A percentile compares a stretch with the other conserved stretches of the same genome.
These are phyloP conservation scores for Eremophila alpestris DNA, from an alignment of 2,797 vertebrate genomes.

Conservation along the genomic window DNA sequence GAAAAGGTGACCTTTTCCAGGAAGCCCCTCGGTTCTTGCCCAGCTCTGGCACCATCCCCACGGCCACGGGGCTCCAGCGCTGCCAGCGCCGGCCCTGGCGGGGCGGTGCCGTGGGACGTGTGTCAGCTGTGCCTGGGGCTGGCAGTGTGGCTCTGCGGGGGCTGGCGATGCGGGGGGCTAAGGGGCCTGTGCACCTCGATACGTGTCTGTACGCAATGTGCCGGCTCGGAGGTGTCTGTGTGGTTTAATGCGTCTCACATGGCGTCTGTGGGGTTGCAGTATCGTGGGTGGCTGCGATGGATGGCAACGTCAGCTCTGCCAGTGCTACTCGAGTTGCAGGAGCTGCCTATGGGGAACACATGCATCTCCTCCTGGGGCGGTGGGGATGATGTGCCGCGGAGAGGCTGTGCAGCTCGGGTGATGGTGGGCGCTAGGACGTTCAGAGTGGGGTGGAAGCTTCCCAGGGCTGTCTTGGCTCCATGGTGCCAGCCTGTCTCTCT, in stretches of 20 bases:
- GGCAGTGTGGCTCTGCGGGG: slow-evolving; percentile 26
- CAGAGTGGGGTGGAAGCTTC: slow-evolving; percentile 72
- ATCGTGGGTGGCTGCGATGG: slow-evolving; percentile 71
- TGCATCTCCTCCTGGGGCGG: slow-evolving; percentile 72
- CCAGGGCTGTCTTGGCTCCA: slow-evolving; percentile 72
- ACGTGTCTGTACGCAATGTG: slow-evolving; percentile 58
- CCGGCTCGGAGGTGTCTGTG: slow-evolving; percentile 66
- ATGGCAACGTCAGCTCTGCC: slow-evolving; percentile 65
- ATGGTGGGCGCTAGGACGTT: slow-evolving; percentile 71
- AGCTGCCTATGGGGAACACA: slow-evolving; percentile 73
- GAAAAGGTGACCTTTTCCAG: slow-evolving; percentile 40
- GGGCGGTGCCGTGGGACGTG: background rate
- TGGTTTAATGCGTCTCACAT: slow-evolving; percentile 68
- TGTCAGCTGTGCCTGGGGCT: slow-evolving; percentile 18
- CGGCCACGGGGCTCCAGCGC: background rate
- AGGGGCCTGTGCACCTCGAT: slow-evolving; percentile 48
- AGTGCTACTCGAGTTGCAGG: slow-evolving; percentile 71
- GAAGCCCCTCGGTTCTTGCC: background rate
- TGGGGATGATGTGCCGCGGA: slow-evolving; percentile 73
- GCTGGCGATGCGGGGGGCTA: slow-evolving; percentile 27
- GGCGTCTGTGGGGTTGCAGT: slow-evolving; percentile 70
- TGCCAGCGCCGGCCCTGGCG: background rate
- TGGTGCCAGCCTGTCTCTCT: slow-evolving; percentile 73
- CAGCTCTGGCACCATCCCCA: slow-evolving; percentile 27
- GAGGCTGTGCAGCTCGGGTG: slow-evolving; percentile 73